Percentiles rank a stretch among this genome's conserved stretches.
Evolutionary conservation across 2,888 invertebrate genomes (phyloP).

Genomic region (Andrena bicolor): DNA sequence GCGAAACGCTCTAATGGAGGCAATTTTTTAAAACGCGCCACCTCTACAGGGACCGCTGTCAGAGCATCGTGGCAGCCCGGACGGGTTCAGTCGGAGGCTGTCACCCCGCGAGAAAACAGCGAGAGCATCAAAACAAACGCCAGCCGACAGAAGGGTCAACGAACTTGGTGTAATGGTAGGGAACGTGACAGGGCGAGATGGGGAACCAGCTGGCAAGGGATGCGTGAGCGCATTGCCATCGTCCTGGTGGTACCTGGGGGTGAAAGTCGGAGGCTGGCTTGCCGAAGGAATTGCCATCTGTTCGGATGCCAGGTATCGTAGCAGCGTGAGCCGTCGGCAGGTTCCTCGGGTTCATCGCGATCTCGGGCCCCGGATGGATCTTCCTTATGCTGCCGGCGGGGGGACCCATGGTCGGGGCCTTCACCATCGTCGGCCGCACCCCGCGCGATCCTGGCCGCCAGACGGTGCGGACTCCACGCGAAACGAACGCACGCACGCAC

Average conservation of each 20-base stretch:
- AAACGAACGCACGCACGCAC: constrained; percentile 32
- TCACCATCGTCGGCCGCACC: constrained; percentile 79
- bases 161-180: constrained; percentile 3
- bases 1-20: not conserved
- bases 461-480: constrained; percentile 26
- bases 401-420: constrained; percentile 76
- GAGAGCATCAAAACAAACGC: not conserved
- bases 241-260: constrained; percentile 70
- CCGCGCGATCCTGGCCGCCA: constrained; percentile 44
- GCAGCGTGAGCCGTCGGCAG: constrained; percentile 64
- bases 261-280: constrained; percentile 64
- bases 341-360: constrained; percentile 80
- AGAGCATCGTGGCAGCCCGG: not conserved
- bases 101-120: not conserved
- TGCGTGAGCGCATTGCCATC: not conserved
- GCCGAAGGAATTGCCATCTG: constrained; percentile 55
- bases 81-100: not conserved
- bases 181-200: not conserved
- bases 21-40: not conserved
- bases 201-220: not conserved
- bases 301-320: constrained; percentile 60
- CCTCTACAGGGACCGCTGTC: not conserved
- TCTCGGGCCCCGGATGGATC: constrained; percentile 76
- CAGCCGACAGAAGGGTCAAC: constrained; percentile 10
- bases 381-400: constrained; percentile 64